phyloP scores from a whole-genome alignment of 2,888 invertebrate species.

The Drosophila meridionalis region DNA sequence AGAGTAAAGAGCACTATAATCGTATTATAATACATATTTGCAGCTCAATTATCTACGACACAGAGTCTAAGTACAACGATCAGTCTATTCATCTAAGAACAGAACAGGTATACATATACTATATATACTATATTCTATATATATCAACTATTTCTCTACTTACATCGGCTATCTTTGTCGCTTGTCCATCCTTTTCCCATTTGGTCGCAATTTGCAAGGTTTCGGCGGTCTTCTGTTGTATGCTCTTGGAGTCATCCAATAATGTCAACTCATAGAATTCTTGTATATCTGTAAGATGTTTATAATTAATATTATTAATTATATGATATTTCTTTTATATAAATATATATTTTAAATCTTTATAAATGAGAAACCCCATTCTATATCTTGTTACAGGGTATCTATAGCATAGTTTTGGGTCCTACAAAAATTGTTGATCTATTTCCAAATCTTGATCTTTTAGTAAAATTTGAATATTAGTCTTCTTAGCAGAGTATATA shows the following conservation, averaged over 20 bases:
- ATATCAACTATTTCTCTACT: constrained; percentile 54
- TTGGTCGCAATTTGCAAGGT: constrained; percentile 97
- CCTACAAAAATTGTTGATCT: background rate
- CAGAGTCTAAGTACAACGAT: background rate
- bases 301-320: constrained; percentile 50
- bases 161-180: constrained; percentile 85
- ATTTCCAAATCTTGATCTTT: background rate
- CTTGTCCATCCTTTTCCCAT: constrained; percentile 90
- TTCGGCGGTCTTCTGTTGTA: constrained; percentile 98
- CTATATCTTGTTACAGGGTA: background rate
- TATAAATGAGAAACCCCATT: too few relatives aligned
- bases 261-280: constrained; percentile 99
- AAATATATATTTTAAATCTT: background rate
- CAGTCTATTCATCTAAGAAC: background rate
- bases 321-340: background rate
- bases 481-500: too few relatives aligned
- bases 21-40: background rate
- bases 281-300: constrained; percentile 95
- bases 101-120: background rate
- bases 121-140: background rate
- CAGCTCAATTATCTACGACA: constrained; percentile 11
- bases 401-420: background rate
- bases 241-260: constrained; percentile 96
- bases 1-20: background rate
- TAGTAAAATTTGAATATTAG: too few relatives aligned